Conservation (phyloP, 2,888 invertebrate genomes). For the Eupeodes luniger region DNA sequence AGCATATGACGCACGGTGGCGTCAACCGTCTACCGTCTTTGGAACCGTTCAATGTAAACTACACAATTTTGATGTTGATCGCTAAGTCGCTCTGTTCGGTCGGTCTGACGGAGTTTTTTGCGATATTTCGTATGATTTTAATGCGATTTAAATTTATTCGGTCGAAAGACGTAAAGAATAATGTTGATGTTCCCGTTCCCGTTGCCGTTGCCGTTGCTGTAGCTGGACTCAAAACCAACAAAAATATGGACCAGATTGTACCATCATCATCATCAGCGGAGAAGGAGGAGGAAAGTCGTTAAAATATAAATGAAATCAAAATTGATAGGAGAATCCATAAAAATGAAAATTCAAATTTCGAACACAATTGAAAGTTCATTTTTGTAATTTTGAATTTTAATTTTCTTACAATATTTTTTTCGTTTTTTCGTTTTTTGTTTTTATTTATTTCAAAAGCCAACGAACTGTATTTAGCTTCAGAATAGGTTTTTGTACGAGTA, state of each 20-base stretch:
- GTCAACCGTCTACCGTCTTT: slow-evolving; percentile 5
- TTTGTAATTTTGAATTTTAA: slow-evolving; percentile 37
- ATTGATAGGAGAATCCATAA: slow-evolving; percentile 42
- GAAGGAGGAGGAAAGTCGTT: slow-evolving; percentile 11
- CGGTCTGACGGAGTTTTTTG: slow-evolving; percentile 21
- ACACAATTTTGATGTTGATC: slow-evolving; percentile 33
- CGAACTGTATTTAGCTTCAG: background rate
- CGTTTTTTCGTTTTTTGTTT: background rate
- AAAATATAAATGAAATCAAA: slow-evolving; percentile 36
- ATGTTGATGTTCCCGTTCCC: slow-evolving; percentile 30
- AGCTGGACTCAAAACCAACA: slow-evolving; percentile 36
- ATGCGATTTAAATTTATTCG: slow-evolving; percentile 65
- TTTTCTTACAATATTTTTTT: slow-evolving; percentile 19
- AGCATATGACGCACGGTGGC: slow-evolving; percentile 15
- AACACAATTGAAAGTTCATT: slow-evolving; percentile 43
- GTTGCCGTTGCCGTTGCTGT: background rate
- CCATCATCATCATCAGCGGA: too few relatives aligned
- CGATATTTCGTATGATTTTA: slow-evolving; percentile 47
- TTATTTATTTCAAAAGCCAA: background rate
- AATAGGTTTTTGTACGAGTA: background rate
- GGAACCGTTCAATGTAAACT: slow-evolving; percentile 52
- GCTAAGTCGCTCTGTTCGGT: background rate
- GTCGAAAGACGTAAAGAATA: slow-evolving; percentile 50
- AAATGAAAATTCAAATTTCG: slow-evolving; percentile 43
- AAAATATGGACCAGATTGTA: slow-evolving; percentile 24